Evolutionary conservation across 2,797 vertebrate species (phyloP).

Genomic region (Aldrovandia affinis): DNA sequence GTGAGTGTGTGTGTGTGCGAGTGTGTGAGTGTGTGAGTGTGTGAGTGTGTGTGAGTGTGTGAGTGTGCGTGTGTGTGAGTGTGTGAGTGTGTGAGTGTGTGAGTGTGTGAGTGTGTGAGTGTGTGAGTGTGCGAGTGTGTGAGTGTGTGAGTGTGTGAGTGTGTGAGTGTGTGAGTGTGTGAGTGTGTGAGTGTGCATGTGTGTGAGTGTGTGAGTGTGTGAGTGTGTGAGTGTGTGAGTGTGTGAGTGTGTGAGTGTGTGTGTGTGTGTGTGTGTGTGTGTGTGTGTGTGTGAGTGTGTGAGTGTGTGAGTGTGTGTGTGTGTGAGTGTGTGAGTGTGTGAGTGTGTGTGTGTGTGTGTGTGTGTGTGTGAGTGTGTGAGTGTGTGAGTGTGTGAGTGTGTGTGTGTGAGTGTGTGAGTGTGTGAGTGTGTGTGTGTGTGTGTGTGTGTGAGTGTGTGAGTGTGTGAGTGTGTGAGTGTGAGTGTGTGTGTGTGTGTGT

Average conservation of each 20-base stretch:
- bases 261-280: no score
- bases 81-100: background rate
- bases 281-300: background rate
- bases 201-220: background rate
- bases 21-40: background rate
- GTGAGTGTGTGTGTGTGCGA: background rate
- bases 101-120: background rate
- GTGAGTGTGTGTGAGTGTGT: background rate
- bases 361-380: background rate
- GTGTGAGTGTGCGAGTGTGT: no score
- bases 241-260: no score
- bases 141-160: background rate
- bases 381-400: background rate
- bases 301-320: background rate
- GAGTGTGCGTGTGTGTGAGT: no score
- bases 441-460: background rate
- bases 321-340: no score
- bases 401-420: background rate
- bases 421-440: background rate
- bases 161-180: background rate
- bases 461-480: background rate
- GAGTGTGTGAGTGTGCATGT: background rate
- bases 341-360: background rate
- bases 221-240: no score
- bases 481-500: background rate